Percentiles rank a stretch among this genome's conserved stretches.
Conservation (phyloP, 2,888 invertebrate species). For the Drosophila dives region DNA sequence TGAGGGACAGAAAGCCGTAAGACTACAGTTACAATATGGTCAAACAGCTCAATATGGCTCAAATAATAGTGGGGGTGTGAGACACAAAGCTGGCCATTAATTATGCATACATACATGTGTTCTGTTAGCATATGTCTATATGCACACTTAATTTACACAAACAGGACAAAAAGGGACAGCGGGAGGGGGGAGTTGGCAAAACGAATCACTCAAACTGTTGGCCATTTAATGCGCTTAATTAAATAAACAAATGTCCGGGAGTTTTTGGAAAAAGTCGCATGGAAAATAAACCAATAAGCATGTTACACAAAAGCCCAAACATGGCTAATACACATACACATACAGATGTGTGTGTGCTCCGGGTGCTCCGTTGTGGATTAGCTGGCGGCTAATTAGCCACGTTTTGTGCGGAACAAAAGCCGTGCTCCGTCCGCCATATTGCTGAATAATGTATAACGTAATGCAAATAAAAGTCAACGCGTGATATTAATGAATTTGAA, state of each 20-base stretch:
- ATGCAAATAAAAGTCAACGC: slow-evolving; percentile 1
- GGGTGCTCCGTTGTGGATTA: slow-evolving; percentile 15
- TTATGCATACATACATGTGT: slow-evolving; percentile 62
- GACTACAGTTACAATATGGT: slow-evolving; percentile 50
- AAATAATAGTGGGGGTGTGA: slow-evolving; percentile 9
- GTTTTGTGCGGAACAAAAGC: not conserved
- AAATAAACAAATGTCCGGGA: slow-evolving; percentile 75
- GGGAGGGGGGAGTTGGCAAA: slow-evolving; percentile 12
- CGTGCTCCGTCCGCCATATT: not conserved
- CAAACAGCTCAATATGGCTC: slow-evolving; percentile 54
- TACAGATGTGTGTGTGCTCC: not conserved
- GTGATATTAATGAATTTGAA: slow-evolving; percentile 44
- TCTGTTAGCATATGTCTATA: slow-evolving; percentile 58
- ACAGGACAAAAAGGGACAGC: not conserved
- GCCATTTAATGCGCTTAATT: slow-evolving; percentile 78
- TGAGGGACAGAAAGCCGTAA: slow-evolving; percentile 19
- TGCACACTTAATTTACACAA: slow-evolving; percentile 8
- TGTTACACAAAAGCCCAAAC: slow-evolving; percentile 20
- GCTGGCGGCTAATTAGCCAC: slow-evolving; percentile 35
- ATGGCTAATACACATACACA: slow-evolving; percentile 19
- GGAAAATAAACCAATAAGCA: slow-evolving; percentile 40
- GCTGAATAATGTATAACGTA: slow-evolving; percentile 20
- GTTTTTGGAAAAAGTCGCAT: slow-evolving; percentile 45
- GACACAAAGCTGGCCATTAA: slow-evolving; percentile 64
- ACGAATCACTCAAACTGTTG: slow-evolving; percentile 23